Percentiles rank a stretch among this genome's conserved stretches.
These are phyloP conservation scores for Aporrectodea caliginosa DNA, from an alignment of 1,140 invertebrate genomes.

Conservation along the genomic window DNA sequence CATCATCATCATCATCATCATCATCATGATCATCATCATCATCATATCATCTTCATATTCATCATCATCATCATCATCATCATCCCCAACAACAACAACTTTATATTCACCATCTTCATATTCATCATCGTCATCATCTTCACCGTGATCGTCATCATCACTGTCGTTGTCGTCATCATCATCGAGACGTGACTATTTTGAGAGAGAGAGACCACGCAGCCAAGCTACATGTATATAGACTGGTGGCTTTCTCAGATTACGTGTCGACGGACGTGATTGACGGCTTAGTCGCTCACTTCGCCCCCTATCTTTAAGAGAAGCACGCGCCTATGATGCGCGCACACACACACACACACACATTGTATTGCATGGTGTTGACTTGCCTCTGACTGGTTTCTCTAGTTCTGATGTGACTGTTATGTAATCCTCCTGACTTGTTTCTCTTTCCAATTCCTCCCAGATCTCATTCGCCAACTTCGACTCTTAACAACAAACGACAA, in stretches of 20 bases:
- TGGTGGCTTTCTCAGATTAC: background rate
- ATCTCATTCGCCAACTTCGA: background rate
- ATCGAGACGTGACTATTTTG: background rate
- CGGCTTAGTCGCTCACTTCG: background rate
- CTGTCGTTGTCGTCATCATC: background rate
- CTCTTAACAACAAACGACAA: background rate
- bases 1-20: constrained; percentile 2
- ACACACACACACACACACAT: background rate
- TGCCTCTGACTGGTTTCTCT: background rate
- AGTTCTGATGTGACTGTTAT: background rate
- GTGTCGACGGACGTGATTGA: background rate
- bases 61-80: no score
- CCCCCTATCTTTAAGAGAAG: background rate
- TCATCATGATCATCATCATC: background rate
- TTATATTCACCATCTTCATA: background rate
- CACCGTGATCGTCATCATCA: background rate
- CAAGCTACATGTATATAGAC: background rate
- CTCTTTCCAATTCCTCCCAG: background rate
- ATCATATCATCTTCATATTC: background rate
- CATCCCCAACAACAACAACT: background rate
- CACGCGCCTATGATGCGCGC: background rate
- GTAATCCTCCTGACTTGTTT: background rate
- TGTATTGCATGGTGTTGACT: background rate
- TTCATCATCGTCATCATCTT: background rate
- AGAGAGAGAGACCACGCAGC: background rate